Conservation (phyloP, 1,140 invertebrate genomes). For the Catajapyx aquilonaris region DNA sequence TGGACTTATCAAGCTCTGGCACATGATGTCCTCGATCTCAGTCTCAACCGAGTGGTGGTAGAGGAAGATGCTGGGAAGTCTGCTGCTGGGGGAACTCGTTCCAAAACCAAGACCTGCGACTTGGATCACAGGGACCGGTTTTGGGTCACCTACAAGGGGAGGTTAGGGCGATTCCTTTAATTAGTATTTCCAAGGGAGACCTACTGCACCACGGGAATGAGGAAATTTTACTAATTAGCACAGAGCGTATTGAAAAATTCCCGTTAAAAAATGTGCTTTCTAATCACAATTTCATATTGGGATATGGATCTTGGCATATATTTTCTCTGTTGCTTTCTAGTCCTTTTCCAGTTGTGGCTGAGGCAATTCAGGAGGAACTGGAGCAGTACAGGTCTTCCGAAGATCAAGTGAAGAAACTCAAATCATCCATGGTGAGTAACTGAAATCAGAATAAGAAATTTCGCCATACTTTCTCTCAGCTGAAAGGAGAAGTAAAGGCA, state of each 20-base stretch:
- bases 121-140: constrained; percentile 72
- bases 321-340: too few species aligned
- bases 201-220: too few species aligned
- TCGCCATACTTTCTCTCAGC: too few species aligned
- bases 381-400: constrained; percentile 86
- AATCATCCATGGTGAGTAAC: constrained; percentile 60
- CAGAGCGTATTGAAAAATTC: too few species aligned
- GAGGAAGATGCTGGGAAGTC: constrained; percentile 37
- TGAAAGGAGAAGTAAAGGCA: too few species aligned
- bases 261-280: too few species aligned
- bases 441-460: too few species aligned
- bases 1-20: constrained; percentile 98
- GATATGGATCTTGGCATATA: too few species aligned
- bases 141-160: constrained; percentile 80
- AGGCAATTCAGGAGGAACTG: constrained; percentile 93
- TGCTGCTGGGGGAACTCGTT: constrained; percentile 30
- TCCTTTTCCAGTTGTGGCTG: constrained; percentile 91
- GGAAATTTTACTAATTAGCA: too few species aligned
- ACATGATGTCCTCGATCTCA: constrained; percentile 82
- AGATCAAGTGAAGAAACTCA: constrained; percentile 88
- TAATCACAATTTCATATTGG: too few species aligned
- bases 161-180: constrained; percentile 14
- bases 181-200: too few species aligned
- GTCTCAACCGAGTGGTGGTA: constrained; percentile 67
- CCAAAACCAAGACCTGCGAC: constrained; percentile 76